Evolutionary conservation across 2,797 vertebrate genomes (phyloP), one percentile per base, ranked within the genome.

Genomic region (Momotus momota): DNA sequence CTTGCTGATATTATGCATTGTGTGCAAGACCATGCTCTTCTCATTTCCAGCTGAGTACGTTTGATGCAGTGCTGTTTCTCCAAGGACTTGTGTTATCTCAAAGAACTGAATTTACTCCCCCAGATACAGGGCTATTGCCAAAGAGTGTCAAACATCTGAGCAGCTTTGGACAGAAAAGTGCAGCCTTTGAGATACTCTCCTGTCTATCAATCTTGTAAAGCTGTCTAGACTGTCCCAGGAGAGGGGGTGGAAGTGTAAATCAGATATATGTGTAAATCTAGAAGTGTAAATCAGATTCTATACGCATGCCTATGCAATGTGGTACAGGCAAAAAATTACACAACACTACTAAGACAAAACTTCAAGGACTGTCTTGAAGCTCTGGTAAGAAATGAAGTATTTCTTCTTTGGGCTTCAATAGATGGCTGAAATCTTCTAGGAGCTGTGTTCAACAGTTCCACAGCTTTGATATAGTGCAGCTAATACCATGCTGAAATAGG

Each of bases 191-290:
- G 73, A 84, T 62, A 77, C 14, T 81, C 45, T 91, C 40, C 77
- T 88, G 60, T 93, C 90, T 95, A 49, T 87, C 91, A 91, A 48
- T 74, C 85, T 40, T 79, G 35, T 77, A 87, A 85, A 91, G 51
- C 62, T 81, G 77, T 95, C 90, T 96, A 97, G 95, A 91, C 87
- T 86, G 25, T 70, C 77, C 77, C 66, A 55, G 77, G 27, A 93
- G 77, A 90, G 77, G 74, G 29, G 77, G 89, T 77, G 80, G 88
- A 94, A 90, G 80, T 88, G 93, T 31, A 96, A 94, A 95, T 88
- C 73, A 93, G 58, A 91, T 90, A 74, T 7, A 95, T 29, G 70
- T 70, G 73, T 81, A 94, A 87, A 89, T 72, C 67, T 66, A 66
- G 71, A 93, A 91, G 31, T 69, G 67, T 71, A 96, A 96, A 96